Base-by-base conservation (phyloP, 2,113 vertebrate species). In the Ivindomyrus marchei region DNA sequence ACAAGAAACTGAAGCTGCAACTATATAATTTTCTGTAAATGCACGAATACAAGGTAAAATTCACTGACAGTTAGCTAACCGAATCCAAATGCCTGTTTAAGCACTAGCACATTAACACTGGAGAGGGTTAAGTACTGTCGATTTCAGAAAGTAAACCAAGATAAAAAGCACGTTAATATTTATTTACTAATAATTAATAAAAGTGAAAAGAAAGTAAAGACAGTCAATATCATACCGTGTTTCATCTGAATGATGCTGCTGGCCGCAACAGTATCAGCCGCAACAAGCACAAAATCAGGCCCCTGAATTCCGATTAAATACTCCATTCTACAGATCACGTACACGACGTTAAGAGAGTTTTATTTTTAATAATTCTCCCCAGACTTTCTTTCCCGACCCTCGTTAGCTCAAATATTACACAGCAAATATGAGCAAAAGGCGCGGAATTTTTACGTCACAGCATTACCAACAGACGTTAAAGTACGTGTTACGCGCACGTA, bases 171-270 rank as follows among this genome's bases (percentile, higher is more conserved):
- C 31, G 11, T 39, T 17, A 77, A 15, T 80, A 80, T 80, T 17
- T 8, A 80, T 80, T 77, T 80, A 42, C 74, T 80, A 42, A 80
- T 42, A 80, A 39, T 36, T 21, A 39, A 1, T 42, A 70, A 31
- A 27, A 66, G n/a, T 77, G 70, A 77, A 31, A 17, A 87, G 8
- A 53, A 21, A 53, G 3, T 8, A 52, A 62, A 4, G 31, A 88
- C 31, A 11, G 10, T 89, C 1, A 52, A 53, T 27, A 56, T 91
- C 94, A 92, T 93, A 99, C 98, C 98, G 89, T 98, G 97, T 95
- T 99, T 99, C 98, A 99, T 98, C 95, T 98, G 96, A 92, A 99
- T 95, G 92, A 99, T 98, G 94, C 96, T 99, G 96, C 95, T 96
- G 80, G 97, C 97, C 27, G 98, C 98, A 27, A 99, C 95, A 11